Conservation (phyloP, 2,797 vertebrate species). For the Pangasius macronema region DNA sequence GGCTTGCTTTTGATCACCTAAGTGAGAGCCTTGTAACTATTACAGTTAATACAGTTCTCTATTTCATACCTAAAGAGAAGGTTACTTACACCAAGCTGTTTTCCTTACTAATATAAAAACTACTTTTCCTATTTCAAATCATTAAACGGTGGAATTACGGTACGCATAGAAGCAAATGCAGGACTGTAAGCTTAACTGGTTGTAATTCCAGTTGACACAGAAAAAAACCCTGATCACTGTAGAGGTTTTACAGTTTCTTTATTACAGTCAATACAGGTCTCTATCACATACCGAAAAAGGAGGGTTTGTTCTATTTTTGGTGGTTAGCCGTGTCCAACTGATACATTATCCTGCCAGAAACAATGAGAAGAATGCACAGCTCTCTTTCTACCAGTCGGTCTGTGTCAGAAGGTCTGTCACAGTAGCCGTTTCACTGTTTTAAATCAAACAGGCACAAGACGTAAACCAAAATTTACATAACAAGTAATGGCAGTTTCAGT, state of each 20-base stretch:
- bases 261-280: neutral
- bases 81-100: neutral
- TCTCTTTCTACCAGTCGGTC: neutral
- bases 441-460: neutral
- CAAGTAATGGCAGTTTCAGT: neutral
- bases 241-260: neutral
- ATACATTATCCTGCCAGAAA: constrained; percentile 33
- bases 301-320: neutral
- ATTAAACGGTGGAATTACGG: neutral
- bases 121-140: neutral
- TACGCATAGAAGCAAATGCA: neutral
- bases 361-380: constrained; percentile 12
- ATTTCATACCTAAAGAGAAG: neutral
- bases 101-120: neutral
- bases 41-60: neutral
- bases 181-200: neutral
- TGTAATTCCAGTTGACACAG: neutral
- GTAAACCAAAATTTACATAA: neutral
- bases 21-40: neutral
- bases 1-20: neutral
- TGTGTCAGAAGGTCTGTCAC: constrained; percentile 4
- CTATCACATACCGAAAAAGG: neutral
- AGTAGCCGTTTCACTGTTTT: constrained; percentile 7
- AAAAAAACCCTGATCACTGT: neutral
- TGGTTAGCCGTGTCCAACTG: constrained; percentile 10